Evolutionary conservation across 2,888 invertebrate species (phyloP), one percentile per base, ranked within the genome.

Genomic region (Leptopilina myrica): DNA sequence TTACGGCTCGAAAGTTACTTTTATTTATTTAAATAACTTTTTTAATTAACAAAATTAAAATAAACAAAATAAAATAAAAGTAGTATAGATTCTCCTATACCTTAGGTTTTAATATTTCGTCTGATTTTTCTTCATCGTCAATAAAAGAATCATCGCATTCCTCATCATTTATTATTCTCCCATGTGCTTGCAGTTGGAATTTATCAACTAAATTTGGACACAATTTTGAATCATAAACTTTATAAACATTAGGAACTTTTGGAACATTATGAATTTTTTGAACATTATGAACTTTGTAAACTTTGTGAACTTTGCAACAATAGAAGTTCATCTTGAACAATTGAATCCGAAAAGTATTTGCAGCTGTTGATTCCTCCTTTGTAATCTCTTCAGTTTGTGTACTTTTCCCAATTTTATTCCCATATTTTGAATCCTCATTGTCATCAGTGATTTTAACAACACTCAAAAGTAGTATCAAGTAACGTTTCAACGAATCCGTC

Each of bases 281-380:
- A 67, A 26, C 20, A 20, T 91, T 90, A 33, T 33, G 33, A 33
- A 33, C 33, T 33, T 33, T 33, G 3, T 3, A 3, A 33, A 86
- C 69, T 20, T 91, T 90, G 73, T 89, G 85, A n/a, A 91, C 84
- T 46, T 88, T 85, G 6, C 87, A 89, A 14, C 86, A 86, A n/a
- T 85, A 87, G 40, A 88, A 85, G 1, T 84, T 83, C 76, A 91
- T 79, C 9, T 88, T 85, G 49, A 83, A 91, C 26, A 91, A 87
- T 69, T 90, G 87, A 9, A 90, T 77, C 5, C 84, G 83, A 33
- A 86, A 85, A 9, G 56, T 0, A 12, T 59, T 26, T 76, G 64
- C n/a, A 33, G 69, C 11, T 56, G 15, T 67, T 43, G 5, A 64
- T 5, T 11, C 80, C 46, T 65, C 14, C 33, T 20, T 43, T 66